Percentiles rank a stretch among this genome's conserved stretches.
Evolutionary conservation across 2,888 invertebrate genomes (phyloP).

Genomic region (Peribatodes rhomboidaria): DNA sequence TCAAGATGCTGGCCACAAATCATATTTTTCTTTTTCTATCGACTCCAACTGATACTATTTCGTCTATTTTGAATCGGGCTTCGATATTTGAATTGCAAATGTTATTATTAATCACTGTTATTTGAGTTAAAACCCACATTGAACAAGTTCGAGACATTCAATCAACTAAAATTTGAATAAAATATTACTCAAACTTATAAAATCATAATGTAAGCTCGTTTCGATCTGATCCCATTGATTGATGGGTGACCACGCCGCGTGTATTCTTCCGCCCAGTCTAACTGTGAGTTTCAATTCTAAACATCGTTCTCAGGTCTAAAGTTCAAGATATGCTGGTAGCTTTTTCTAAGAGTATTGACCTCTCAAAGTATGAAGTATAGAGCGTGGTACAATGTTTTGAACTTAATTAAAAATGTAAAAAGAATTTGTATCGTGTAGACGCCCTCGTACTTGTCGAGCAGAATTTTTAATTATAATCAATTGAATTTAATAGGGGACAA

Average conservation of each 20-base stretch:
- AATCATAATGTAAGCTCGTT: constrained; percentile 82
- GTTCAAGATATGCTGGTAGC: constrained; percentile 64
- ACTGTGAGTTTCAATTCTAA: constrained; percentile 36
- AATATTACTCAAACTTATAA: constrained; percentile 83
- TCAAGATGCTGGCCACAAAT: constrained; percentile 63
- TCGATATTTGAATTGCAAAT: constrained; percentile 70
- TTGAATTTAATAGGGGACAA: constrained; percentile 54
- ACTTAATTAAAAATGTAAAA: constrained; percentile 83
- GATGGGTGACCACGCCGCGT: constrained; percentile 83
- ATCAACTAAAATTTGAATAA: constrained; percentile 84
- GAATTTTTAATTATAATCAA: constrained; percentile 65
- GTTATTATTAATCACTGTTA: constrained; percentile 57
- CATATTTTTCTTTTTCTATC: constrained; percentile 57
- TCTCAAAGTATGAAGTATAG: constrained; percentile 66
- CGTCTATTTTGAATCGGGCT: constrained; percentile 47
- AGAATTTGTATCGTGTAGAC: constrained; percentile 76
- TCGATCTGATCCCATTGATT: constrained; percentile 86
- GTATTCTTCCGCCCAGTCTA: constrained; percentile 57
- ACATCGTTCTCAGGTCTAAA: constrained; percentile 43
- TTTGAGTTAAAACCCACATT: constrained; percentile 59
- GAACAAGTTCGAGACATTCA: constrained; percentile 76
- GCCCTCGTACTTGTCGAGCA: constrained; percentile 72
- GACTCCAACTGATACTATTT: constrained; percentile 49
- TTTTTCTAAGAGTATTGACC: constrained; percentile 76
- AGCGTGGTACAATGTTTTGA: constrained; percentile 70